Evolutionary conservation across 2,888 invertebrate genomes (phyloP), one percentile per base, ranked within the genome.

Genomic region (Gnatocerus cornutus): DNA sequence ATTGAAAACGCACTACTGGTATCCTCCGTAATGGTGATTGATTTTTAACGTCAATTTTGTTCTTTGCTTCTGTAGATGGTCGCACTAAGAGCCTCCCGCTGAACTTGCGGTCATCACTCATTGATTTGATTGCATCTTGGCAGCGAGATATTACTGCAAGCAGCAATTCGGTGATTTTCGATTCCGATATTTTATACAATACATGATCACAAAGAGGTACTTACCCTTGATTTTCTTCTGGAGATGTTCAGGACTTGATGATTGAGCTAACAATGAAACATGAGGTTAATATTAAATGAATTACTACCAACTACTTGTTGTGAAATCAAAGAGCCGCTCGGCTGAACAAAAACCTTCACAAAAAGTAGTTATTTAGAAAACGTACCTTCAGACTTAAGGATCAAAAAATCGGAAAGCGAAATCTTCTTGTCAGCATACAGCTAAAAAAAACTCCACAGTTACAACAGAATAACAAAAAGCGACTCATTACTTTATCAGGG

Each of bases 141-240:
- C 84, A 84, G 68, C 83, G 80, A 73, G 82, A 80, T 76, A 85
- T 83, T 69, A 85, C 85, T 85, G 82, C 56, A 84, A 83, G 72
- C 76, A 79, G 71, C 73, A 74, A 6, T 7, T 30, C 37, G 33
- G 43, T 56, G 56, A 16, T 9, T 55, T 45, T 53, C n/a, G 9
- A 3, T n/a, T 29, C 29, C 9, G 10, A 7, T 21, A 21, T 4
- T 21, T 21, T 21, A 21, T 4, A 21, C 4, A 4, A 3, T 21
- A 21, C 21, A 21, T 4, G 4, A 21, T 3, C 50, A 1, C 27
- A 53, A 14, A 66, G 33, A 33, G 21, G 30, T 73, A 83, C 84
- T 84, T 81, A 85, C 85, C 85, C 78, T 83, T 81, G 30, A 84
- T 79, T 79, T 84, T 85, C 74, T 82, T 83, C 76, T 82, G 80